Conservation (phyloP, 2,888 invertebrate genomes). For the Isoperla grammatica region DNA sequence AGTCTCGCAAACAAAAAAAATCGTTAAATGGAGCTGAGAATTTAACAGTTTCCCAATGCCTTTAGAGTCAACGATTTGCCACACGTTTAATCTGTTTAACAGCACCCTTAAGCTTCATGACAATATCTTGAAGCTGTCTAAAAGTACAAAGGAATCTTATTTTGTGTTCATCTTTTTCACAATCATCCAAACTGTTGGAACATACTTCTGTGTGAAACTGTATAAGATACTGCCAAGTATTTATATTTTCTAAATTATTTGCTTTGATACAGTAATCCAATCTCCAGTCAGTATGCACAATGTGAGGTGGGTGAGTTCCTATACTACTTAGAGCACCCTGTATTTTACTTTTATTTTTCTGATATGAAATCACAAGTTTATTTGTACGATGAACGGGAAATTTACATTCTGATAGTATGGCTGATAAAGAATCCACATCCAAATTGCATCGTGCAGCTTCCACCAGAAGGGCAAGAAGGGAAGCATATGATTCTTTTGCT, state of each 20-base stretch:
- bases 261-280: conserved; percentile 43
- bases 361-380: conserved; percentile 37
- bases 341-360: conserved; percentile 35
- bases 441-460: conserved; percentile 39
- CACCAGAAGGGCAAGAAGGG: conserved; percentile 38
- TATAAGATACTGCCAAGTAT: conserved; percentile 22
- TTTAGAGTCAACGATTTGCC: background rate
- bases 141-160: conserved; percentile 29
- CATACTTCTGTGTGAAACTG: conserved; percentile 25
- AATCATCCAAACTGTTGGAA: background rate
- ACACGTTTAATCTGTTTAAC: conserved; percentile 28
- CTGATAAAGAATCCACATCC: conserved; percentile 35
- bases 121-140: conserved; percentile 38
- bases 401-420: conserved; percentile 33
- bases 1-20: no score
- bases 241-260: conserved; percentile 27
- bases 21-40: no score
- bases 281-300: conserved; percentile 42
- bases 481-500: conserved; percentile 38
- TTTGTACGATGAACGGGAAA: conserved; percentile 36
- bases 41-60: no score
- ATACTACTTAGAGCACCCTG: conserved; percentile 37
- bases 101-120: conserved; percentile 41
- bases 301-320: conserved; percentile 39
- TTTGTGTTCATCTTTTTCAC: conserved; percentile 14